Evolutionary conservation across 2,113 vertebrate species (phyloP).

Genomic region (Grammomys surdaster): DNA sequence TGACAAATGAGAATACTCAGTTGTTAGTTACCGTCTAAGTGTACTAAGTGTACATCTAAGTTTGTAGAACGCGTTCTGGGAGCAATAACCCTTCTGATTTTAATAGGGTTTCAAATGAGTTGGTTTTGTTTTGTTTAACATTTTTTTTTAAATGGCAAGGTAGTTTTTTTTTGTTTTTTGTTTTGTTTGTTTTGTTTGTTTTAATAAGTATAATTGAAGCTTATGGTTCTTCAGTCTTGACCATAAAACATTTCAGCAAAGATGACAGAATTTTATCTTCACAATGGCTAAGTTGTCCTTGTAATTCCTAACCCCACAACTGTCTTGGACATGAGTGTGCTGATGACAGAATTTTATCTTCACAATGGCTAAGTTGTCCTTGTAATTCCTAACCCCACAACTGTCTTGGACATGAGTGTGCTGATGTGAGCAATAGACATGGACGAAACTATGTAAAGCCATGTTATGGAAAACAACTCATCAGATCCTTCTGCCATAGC

Average conservation of each 20-base stretch:
- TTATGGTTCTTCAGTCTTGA: slow-evolving; percentile 64
- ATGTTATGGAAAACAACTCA: slow-evolving; percentile 59
- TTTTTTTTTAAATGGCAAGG: background rate
- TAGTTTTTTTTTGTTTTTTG: background rate
- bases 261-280: slow-evolving; percentile 60
- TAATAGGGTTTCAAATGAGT: slow-evolving; percentile 46
- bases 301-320: slow-evolving; percentile 43
- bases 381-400: slow-evolving; percentile 48
- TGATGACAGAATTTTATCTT: slow-evolving; percentile 57
- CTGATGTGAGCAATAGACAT: slow-evolving; percentile 59
- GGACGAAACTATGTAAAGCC: slow-evolving; percentile 63
- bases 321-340: slow-evolving; percentile 58
- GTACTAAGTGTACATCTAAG: background rate
- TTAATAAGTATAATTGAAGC: slow-evolving; percentile 68
- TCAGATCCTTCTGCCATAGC: slow-evolving; percentile 49
- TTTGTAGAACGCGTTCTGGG: slow-evolving; percentile 41
- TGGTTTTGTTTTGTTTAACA: background rate
- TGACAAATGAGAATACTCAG: slow-evolving; percentile 14
- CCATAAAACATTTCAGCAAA: slow-evolving; percentile 58
- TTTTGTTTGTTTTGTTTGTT: background rate
- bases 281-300: slow-evolving; percentile 30
- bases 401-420: slow-evolving; percentile 65
- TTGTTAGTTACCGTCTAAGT: background rate
- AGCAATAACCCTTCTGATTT: slow-evolving; percentile 23
- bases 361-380: slow-evolving; percentile 24